Conservation (phyloP, 2,797 vertebrate genomes). For the Rhinogobio ventralis region DNA sequence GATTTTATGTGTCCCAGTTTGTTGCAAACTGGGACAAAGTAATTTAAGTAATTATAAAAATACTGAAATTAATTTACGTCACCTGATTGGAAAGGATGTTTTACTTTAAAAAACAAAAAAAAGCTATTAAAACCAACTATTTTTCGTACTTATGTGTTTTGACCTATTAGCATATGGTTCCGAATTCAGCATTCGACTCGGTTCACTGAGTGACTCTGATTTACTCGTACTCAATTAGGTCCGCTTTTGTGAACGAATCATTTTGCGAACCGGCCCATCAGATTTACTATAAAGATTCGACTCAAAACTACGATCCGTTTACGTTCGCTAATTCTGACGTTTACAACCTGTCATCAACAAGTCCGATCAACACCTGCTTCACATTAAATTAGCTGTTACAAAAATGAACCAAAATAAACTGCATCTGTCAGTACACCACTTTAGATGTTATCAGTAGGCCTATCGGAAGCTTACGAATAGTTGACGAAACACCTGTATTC, state of each 20-base stretch:
- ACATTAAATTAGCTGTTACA: slow-evolving; percentile 17
- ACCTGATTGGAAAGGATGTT: neutral
- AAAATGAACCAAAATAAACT: neutral
- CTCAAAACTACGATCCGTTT: neutral
- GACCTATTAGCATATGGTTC: neutral
- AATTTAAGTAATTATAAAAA: neutral
- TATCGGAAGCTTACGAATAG: neutral
- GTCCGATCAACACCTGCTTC: slow-evolving; percentile 68
- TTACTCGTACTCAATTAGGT: neutral
- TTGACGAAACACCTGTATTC: neutral
- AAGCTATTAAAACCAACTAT: neutral
- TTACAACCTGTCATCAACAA: slow-evolving; percentile 51
- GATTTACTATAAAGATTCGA: slow-evolving; percentile 4
- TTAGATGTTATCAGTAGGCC: neutral
- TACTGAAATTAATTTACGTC: neutral
- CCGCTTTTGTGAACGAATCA: neutral
- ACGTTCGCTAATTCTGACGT: slow-evolving; percentile 48
- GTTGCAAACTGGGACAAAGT: neutral
- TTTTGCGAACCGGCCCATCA: neutral
- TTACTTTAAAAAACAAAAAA: neutral
- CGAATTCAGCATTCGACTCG: no score
- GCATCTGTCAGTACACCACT: slow-evolving; percentile 71
- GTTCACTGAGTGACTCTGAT: neutral
- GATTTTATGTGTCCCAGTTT: neutral
- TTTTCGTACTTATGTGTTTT: neutral